A percentile compares a stretch with the other conserved stretches of the same genome.
Evolutionary conservation across 2,888 invertebrate genomes (phyloP).

Genomic region (Petrolisthes cinctipes): DNA sequence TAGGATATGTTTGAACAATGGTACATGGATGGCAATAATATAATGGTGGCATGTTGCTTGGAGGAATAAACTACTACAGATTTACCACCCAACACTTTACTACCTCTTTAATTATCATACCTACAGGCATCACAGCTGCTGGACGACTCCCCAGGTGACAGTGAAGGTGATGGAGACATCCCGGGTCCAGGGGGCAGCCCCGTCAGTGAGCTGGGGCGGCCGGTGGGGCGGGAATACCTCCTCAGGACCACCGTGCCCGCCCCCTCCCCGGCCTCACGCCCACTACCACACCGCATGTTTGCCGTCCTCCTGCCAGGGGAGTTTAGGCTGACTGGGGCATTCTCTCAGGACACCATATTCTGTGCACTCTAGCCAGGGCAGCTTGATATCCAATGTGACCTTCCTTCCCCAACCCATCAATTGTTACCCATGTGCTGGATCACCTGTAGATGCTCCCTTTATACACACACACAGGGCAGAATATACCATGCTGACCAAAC

Average conservation of each 20-base stretch:
- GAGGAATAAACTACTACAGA: too few relatives aligned
- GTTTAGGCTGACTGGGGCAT: conserved; percentile 83
- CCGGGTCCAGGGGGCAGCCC: not conserved
- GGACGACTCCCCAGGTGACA: conserved; percentile 67
- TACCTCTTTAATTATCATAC: too few relatives aligned
- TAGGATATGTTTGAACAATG: too few relatives aligned
- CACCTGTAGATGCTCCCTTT: too few relatives aligned
- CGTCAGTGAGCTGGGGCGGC: conserved; percentile 67
- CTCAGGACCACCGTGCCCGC: conserved; percentile 75
- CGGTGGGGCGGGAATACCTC: conserved; percentile 75
- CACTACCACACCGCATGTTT: conserved; percentile 78
- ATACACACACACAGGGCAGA: too few relatives aligned
- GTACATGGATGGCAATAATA: too few relatives aligned
- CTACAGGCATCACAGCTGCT: conserved; percentile 40
- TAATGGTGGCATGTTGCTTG: too few relatives aligned
- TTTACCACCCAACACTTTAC: too few relatives aligned
- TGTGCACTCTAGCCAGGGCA: conserved; percentile 32
- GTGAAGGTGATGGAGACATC: not conserved
- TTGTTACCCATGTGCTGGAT: too few relatives aligned
- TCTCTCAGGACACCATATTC: conserved; percentile 69
- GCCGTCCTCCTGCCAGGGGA: conserved; percentile 79
- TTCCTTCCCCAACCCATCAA: too few relatives aligned
- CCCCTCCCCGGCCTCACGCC: conserved; percentile 76
- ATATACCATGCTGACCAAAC: too few relatives aligned
- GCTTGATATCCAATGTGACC: too few relatives aligned